phyloP scores from a whole-genome alignment of 35 echinoderm and acorn worm genomes.

The Holothuria glaberrima region DNA sequence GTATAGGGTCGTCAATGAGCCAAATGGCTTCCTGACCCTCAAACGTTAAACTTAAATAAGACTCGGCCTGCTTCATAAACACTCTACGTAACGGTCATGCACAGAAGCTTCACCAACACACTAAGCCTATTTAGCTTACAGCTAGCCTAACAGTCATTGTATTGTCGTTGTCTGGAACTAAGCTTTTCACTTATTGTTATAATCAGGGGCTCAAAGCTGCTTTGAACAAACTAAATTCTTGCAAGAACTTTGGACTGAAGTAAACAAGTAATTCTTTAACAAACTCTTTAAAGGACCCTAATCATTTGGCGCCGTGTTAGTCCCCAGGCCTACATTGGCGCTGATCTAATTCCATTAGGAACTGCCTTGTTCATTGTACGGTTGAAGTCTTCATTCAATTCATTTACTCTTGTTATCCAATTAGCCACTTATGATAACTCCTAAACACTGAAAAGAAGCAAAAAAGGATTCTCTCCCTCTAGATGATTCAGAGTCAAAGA shows the following conservation, averaged over 20 bases:
- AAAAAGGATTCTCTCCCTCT: too few relatives aligned
- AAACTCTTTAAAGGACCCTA: slow-evolving; percentile 21
- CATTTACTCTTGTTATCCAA: slow-evolving; percentile 29
- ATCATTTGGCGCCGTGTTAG: slow-evolving; percentile 23
- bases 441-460: too few relatives aligned
- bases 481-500: too few relatives aligned
- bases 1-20: too few relatives aligned
- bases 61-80: too few relatives aligned
- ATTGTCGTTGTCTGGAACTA: not conserved
- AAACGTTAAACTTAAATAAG: too few relatives aligned
- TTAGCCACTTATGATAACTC: slow-evolving; percentile 23
- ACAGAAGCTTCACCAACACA: too few relatives aligned
- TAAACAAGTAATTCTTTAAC: slow-evolving; percentile 21
- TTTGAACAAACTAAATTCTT: not conserved
- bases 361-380: not conserved
- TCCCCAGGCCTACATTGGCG: not conserved
- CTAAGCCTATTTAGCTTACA: too few relatives aligned
- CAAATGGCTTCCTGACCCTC: too few relatives aligned
- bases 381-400: not conserved
- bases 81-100: too few relatives aligned
- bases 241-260: not conserved
- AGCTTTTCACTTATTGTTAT: slow-evolving; percentile 18
- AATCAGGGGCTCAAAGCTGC: not conserved
- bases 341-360: slow-evolving; percentile 42
- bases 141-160: too few relatives aligned